Evolutionary conservation across 2,888 invertebrate genomes (phyloP).

Genomic region (Tachina fera): DNA sequence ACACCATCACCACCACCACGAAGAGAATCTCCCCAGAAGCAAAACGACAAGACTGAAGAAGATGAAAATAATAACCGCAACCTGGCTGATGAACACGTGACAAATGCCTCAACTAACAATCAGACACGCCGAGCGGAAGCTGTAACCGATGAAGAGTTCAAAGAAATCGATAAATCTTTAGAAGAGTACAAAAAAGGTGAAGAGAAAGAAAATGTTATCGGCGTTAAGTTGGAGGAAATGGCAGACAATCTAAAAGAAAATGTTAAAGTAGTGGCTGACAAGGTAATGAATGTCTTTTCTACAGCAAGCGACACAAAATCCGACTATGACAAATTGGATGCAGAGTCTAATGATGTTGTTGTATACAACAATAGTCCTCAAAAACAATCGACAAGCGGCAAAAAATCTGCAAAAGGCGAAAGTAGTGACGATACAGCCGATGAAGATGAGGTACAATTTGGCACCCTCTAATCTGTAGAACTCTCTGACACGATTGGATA

Average conservation of each 20-base stretch:
- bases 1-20: too few relatives aligned
- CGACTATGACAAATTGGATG: conserved; percentile 20
- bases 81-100: conserved; percentile 6
- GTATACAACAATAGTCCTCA: background rate
- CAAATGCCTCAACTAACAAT: background rate
- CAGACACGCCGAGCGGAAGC: background rate
- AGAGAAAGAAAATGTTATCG: conserved; percentile 13
- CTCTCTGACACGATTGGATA: conserved; percentile 41
- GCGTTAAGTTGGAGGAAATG: conserved; percentile 62
- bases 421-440: conserved; percentile 61
- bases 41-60: conserved; percentile 71
- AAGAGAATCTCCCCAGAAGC: conserved; percentile 57
- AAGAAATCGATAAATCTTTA: conserved; percentile 37
- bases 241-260: conserved; percentile 51
- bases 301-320: background rate
- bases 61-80: conserved; percentile 65
- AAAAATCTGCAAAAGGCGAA: conserved; percentile 28
- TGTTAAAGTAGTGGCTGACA: conserved; percentile 36
- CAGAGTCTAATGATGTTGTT: conserved; percentile 44
- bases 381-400: background rate
- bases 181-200: conserved; percentile 36
- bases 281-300: conserved; percentile 40
- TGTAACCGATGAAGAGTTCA: conserved; percentile 53
- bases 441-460: conserved; percentile 83
- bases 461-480: conserved; percentile 78